Evolutionary conservation across 1,140 invertebrate species (phyloP), one percentile per base, ranked within the genome.

Genomic region (Acromyrmex charruanus): DNA sequence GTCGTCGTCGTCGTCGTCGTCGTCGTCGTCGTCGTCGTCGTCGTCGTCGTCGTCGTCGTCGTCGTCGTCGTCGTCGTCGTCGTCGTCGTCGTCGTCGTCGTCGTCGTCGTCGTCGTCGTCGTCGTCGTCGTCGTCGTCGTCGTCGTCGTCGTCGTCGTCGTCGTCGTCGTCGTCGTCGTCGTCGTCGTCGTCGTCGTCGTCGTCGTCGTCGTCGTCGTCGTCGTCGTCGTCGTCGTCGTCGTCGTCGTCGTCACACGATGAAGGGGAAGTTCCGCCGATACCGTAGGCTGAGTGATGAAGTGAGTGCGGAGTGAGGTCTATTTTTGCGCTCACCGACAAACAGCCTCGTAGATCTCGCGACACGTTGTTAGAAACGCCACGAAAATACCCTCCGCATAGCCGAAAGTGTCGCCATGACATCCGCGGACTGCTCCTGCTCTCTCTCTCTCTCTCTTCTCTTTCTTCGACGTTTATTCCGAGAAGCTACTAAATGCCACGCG

Each of bases 221-320:
- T 71, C 72, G 25, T 72, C 25, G 79, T 71, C 72, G 25, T 72
- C 25, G 79, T 71, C 72, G 25, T 72, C 25, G 79, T 71, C 72
- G 25, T 72, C 69, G 16, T 72, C 49, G 25, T 72, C 25, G 79
- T 71, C 72, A 77, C 82, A 77, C 68, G 69, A 84, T 28, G 28
- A 77, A 84, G 81, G 63, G 44, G 59, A 59, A 59, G 44, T 4
- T 7, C 25, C 39, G 61, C 14, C 51, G 21, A 35, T 53, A 51
- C 77, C 51, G 55, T 59, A 14, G 44, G 81, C 53, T 82, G 89
- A 91, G 90, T 93, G 92, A 93, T 92, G 91, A 93, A 94, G 93
- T 93, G 91, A 92, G 93, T 94, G 92, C 88, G n/a, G 93, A 94
- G 92, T 94, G 93, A 94, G 90, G 85, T 92, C 93, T 95, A 95